Base-by-base conservation (phyloP, 1,140 invertebrate species). In the Drosophila gunungcola region DNA sequence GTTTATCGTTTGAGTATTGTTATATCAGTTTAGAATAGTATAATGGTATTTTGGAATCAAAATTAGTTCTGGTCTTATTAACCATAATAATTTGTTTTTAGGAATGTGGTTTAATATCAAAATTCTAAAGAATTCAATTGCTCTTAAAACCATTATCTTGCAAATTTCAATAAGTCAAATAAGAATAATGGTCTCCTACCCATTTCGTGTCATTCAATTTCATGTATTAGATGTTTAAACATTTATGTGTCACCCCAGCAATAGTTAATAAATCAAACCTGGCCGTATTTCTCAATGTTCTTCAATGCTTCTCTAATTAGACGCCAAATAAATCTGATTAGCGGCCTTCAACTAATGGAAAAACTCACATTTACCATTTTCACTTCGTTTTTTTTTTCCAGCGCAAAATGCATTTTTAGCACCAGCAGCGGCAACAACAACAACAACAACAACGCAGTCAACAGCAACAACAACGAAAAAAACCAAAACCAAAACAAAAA, bases 391-490 rank as follows among this genome's bases (percentile, higher is more conserved):
- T 36, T 34, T 56, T 68, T 57, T 68, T 70, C 0, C 68, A 88
- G 84, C 62, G 73, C 73, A 77, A 74, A 83, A 88, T 88, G 84
- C 78, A 80, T 74, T 57, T 89, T 65, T 89, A 88, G 73, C 43
- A 62, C 12, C 51, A 56, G 10, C 51, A 69, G 29, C 32, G 51
- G 49, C 43, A 57, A 16, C 38, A 56, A 34, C 57, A 64, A 21
- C 49, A 54, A 12, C 41, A 60, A 55, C 13, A 54, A 45, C 46
- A 65, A 39, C 25, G 12, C 43, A 45, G 43, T 45, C n/a, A 54
- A 46, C 46, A 56, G 32, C 27, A 78, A 57, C 41, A 63, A 42
- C 36, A 84, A 55, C 64, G 21, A 29, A 45, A 11, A 12, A 76
- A 73, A 55, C 16, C 0, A 21, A 21, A 21, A 21, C 16, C 16